A percentile compares a stretch with the other conserved stretches of the same genome.
phyloP scores from a whole-genome alignment of 2,888 invertebrate genomes.

The Fabriciana adippe region DNA sequence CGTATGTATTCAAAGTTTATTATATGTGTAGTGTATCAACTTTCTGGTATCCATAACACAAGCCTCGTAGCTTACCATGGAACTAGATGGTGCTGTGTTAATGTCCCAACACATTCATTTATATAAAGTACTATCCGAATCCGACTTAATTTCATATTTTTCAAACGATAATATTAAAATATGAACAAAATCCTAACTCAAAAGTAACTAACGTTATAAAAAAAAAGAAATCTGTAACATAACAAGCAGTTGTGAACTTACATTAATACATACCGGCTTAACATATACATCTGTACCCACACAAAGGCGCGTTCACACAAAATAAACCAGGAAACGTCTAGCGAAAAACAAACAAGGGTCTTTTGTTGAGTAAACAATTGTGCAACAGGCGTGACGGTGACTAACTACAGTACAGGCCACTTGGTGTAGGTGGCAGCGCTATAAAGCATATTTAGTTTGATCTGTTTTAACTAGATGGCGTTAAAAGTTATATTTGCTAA shows the following conservation, averaged over 20 bases:
- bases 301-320: slow-evolving; percentile 64
- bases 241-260: slow-evolving; percentile 34
- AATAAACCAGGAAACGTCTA: slow-evolving; percentile 83
- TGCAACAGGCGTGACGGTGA: slow-evolving; percentile 78
- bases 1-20: too few relatives aligned
- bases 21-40: too few relatives aligned
- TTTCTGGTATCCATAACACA: too few relatives aligned
- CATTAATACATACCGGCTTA: slow-evolving; percentile 69
- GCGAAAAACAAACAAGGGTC: slow-evolving; percentile 83
- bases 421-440: slow-evolving; percentile 56
- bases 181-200: not conserved
- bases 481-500: not conserved
- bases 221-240: not conserved
- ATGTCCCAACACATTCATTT: too few relatives aligned
- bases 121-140: too few relatives aligned
- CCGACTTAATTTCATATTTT: too few relatives aligned
- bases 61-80: too few relatives aligned
- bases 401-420: slow-evolving; percentile 70
- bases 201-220: not conserved
- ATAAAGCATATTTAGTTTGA: slow-evolving; percentile 21
- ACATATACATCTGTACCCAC: slow-evolving; percentile 75
- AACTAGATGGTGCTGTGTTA: too few relatives aligned
- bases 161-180: too few relatives aligned
- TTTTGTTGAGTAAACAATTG: slow-evolving; percentile 82
- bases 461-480: slow-evolving; percentile 50